phyloP scores from a whole-genome alignment of 2,113 vertebrate species.

The Zeus faber region DNA sequence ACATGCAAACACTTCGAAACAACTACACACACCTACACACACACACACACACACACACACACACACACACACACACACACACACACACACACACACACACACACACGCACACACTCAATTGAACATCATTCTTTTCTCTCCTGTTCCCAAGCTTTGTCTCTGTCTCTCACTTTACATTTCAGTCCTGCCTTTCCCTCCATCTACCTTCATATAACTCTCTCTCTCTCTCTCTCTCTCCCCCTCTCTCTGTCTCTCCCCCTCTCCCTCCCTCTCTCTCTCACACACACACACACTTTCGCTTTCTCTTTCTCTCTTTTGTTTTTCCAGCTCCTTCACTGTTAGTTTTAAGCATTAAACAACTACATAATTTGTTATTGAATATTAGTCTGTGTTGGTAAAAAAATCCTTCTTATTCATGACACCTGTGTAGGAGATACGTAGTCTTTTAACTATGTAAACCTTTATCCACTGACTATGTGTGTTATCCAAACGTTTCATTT shows the following conservation, averaged over 20 bases:
- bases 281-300: no score
- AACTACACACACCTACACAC: conserved; percentile 49
- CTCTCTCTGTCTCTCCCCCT: conserved; percentile 18
- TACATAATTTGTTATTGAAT: no score
- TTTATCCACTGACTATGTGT: no score
- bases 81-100: conserved; percentile 49
- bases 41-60: conserved; percentile 43
- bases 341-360: no score
- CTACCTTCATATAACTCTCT: not conserved
- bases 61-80: conserved; percentile 37
- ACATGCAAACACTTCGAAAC: conserved; percentile 33
- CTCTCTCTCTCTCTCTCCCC: conserved; percentile 17
- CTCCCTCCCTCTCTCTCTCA: no score
- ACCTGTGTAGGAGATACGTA: no score
- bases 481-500: no score
- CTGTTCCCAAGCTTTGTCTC: conserved; percentile 40
- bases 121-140: conserved; percentile 67
- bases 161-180: conserved; percentile 46
- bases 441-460: no score
- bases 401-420: no score
- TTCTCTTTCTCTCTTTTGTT: not conserved
- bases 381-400: no score
- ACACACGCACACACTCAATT: conserved; percentile 61
- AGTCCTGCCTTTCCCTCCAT: conserved; percentile 18
- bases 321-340: not conserved